Conservation (phyloP, 2,888 invertebrate genomes). For the Axea sp. region DNA sequence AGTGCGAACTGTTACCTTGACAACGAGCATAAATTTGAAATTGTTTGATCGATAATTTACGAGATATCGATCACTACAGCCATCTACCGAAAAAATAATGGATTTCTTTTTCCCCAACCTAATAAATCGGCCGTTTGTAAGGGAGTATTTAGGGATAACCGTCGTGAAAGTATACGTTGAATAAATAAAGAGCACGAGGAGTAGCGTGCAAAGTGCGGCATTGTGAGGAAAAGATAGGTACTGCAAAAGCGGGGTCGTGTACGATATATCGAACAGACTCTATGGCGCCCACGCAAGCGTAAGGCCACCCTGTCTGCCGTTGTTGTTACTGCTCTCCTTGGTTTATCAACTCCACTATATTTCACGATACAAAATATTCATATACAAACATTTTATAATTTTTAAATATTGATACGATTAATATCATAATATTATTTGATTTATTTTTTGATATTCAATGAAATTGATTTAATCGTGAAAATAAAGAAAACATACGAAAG, state of each 20-base stretch:
- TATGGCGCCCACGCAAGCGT: conserved; percentile 72
- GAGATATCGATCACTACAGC: too few species aligned
- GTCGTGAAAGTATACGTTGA: conserved; percentile 41
- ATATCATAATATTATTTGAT: too few species aligned
- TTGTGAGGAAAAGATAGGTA: conserved; percentile 43
- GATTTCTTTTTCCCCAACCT: too few species aligned
- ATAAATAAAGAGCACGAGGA: conserved; percentile 53
- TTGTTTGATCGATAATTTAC: too few species aligned
- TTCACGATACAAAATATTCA: too few species aligned
- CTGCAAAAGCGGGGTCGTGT: conserved; percentile 49
- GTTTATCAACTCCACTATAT: neutral
- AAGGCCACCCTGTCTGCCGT: conserved; percentile 59
- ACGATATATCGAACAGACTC: conserved; percentile 67
- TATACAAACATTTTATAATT: neutral
- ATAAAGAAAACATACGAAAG: too few species aligned
- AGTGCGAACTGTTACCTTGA: too few species aligned
- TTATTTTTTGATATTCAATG: too few species aligned
- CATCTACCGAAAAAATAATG: too few species aligned
- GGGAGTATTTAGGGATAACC: conserved; percentile 21
- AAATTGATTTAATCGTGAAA: too few species aligned
- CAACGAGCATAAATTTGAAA: too few species aligned
- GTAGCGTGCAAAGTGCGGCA: conserved; percentile 51
- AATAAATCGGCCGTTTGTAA: conserved; percentile 13
- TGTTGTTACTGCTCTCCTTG: conserved; percentile 9
- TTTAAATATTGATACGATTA: too few species aligned